Conservation (phyloP, 2,797 vertebrate species). For the Champsocephalus gunnari region DNA sequence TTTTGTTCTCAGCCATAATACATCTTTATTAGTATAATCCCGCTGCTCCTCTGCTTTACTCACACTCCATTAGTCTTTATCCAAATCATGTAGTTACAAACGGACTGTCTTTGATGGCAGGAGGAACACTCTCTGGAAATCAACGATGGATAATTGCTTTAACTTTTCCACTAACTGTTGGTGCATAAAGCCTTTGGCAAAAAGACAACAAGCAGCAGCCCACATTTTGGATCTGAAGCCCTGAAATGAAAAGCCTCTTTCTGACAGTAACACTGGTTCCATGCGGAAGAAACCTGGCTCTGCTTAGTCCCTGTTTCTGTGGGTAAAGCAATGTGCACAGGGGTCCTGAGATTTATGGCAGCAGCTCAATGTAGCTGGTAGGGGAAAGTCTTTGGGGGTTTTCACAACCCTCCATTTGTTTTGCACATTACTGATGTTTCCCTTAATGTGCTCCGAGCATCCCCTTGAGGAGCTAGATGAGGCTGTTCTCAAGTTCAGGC, state of each 20-base stretch:
- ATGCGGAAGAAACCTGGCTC: slow-evolving; percentile 64
- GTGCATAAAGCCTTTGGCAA: slow-evolving; percentile 74
- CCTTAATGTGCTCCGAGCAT: slow-evolving; percentile 84
- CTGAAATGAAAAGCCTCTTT: slow-evolving; percentile 73
- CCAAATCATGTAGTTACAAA: slow-evolving; percentile 81
- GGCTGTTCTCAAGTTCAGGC: slow-evolving; percentile 85
- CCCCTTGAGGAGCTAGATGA: slow-evolving; percentile 80
- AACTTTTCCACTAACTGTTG: slow-evolving; percentile 75
- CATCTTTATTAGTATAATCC: slow-evolving; percentile 85
- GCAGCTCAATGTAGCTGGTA: slow-evolving; percentile 71
- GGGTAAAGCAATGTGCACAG: slow-evolving; percentile 66
- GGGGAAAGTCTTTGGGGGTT: slow-evolving; percentile 78
- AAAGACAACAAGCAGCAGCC: slow-evolving; percentile 74
- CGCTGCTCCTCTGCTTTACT: slow-evolving; percentile 74
- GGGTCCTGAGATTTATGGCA: slow-evolving; percentile 86
- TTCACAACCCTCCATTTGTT: slow-evolving; percentile 85
- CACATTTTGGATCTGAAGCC: slow-evolving; percentile 57
- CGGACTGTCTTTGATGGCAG: slow-evolving; percentile 76
- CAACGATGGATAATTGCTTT: slow-evolving; percentile 73
- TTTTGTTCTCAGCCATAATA: slow-evolving; percentile 81
- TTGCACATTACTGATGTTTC: slow-evolving; percentile 87
- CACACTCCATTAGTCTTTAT: slow-evolving; percentile 85
- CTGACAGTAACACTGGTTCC: slow-evolving; percentile 72
- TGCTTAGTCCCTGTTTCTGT: slow-evolving; percentile 56
- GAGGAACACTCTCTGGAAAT: slow-evolving; percentile 75